Evolutionary conservation across 2,797 vertebrate species (phyloP).

Genomic region (Acipenser transmontanus): DNA sequence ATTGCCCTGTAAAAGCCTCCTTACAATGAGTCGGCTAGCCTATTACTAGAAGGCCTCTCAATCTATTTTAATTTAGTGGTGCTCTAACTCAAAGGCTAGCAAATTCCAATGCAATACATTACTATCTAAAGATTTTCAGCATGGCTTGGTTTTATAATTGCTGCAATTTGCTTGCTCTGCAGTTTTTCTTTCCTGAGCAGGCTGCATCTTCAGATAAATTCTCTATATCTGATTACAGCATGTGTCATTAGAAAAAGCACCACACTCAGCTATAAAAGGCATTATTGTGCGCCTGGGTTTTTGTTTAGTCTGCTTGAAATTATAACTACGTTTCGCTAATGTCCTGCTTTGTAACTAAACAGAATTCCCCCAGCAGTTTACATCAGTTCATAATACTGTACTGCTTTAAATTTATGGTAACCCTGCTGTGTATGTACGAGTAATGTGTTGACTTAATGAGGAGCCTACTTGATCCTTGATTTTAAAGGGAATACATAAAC

Average conservation of each 20-base stretch:
- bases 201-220: constrained; percentile 37
- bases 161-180: constrained; percentile 42
- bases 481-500: background rate
- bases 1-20: no score
- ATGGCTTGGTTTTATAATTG: constrained; percentile 35
- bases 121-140: constrained; percentile 38
- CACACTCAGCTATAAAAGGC: constrained; percentile 39
- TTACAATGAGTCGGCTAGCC: no score
- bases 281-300: constrained; percentile 34
- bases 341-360: background rate
- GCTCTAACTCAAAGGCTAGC: no score
- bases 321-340: background rate
- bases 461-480: background rate
- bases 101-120: constrained; percentile 18
- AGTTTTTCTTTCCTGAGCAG: constrained; percentile 33
- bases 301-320: constrained; percentile 21
- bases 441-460: background rate
- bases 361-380: no score
- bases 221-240: constrained; percentile 36
- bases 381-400: no score
- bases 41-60: no score
- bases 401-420: background rate
- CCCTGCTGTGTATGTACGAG: background rate
- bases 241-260: constrained; percentile 32
- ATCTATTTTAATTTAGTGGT: no score